These are phyloP conservation scores for Neolamprologus falcicula DNA, from an alignment of 2,113 vertebrate species.

Conservation along the genomic window DNA sequence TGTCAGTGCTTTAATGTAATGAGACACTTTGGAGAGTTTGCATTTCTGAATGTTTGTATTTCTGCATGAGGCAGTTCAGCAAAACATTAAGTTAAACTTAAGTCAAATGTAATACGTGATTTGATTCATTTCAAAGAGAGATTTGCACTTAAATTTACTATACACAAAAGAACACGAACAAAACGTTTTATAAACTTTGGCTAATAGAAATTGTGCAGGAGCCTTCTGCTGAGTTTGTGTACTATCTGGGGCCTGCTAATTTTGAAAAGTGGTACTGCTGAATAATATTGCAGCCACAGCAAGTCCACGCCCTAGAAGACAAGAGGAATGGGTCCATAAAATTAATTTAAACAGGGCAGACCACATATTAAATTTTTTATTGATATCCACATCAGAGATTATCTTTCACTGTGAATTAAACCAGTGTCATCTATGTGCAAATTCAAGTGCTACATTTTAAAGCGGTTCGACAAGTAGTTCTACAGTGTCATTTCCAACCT, in stretches of 20 bases:
- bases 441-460: not conserved
- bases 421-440: not conserved
- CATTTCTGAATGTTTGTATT: not conserved
- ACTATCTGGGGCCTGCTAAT: not conserved
- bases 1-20: not conserved
- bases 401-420: not conserved
- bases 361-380: not conserved
- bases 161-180: not conserved
- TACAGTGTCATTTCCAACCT: not conserved
- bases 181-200: not conserved
- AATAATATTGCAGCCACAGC: conserved; percentile 5
- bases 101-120: not conserved
- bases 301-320: not conserved
- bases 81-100: not conserved
- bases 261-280: conserved; percentile 4
- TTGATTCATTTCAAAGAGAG: not conserved
- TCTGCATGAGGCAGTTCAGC: not conserved
- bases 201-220: not conserved
- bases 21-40: not conserved
- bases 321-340: conserved; percentile 25
- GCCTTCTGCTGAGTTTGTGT: not conserved
- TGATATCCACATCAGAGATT: not conserved
- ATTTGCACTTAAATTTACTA: not conserved
- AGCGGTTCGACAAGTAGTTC: not conserved
- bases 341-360: not conserved